A percentile compares a stretch with the other conserved stretches of the same genome.
These are phyloP conservation scores for Gracilinanus agilis DNA, from an alignment of 2,113 vertebrate species.

Conservation along the genomic window DNA sequence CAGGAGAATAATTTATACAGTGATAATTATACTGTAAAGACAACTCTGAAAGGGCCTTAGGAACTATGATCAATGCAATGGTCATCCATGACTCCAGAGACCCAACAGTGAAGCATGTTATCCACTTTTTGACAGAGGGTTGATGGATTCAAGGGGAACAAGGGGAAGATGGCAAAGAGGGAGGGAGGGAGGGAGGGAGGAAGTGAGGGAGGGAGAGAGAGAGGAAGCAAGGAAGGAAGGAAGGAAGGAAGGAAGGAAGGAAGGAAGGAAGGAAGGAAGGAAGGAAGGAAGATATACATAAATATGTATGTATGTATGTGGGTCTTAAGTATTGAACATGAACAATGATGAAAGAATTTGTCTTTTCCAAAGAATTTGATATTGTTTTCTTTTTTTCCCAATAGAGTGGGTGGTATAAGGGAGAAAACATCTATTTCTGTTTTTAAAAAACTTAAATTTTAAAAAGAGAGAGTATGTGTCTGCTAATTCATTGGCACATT, in stretches of 20 bases:
- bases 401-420: background rate
- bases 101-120: background rate
- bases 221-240: no score
- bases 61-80: background rate
- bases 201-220: no score
- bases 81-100: background rate
- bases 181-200: fast-evolving
- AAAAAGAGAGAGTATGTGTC: background rate
- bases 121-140: background rate
- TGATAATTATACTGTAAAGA: background rate
- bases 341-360: background rate
- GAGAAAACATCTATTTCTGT: background rate
- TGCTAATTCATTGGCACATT: background rate
- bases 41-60: background rate
- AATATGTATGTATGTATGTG: no score
- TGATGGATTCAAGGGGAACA: background rate
- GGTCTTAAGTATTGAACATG: background rate
- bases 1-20: background rate
- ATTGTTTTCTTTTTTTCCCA: no score
- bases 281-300: no score
- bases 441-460: background rate
- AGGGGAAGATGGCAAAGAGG: no score
- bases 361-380: background rate
- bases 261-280: no score
- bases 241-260: no score